Base-by-base conservation (phyloP, 2,888 invertebrate species). In the Spilarctia lutea region DNA sequence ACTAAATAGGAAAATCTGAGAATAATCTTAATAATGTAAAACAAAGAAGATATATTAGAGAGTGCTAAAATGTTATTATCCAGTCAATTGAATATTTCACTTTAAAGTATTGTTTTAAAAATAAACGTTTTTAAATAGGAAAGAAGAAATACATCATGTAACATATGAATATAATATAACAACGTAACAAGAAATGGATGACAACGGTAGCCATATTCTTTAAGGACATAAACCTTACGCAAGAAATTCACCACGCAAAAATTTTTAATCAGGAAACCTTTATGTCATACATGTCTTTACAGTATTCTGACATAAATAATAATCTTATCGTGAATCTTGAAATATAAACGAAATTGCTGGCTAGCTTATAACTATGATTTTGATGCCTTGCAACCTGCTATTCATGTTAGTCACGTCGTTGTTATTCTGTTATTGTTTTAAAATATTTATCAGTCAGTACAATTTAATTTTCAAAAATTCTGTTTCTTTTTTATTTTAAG, bases 391-490 rank as follows among this genome's bases (percentile, higher is more conserved):
- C 20, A 8, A 24, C 48, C 6, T 20, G 18, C 16, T 48, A 20
- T 48, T 48, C 20, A 48, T 48, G 6, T 20, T 48, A 20, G 48
- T 48, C 48, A 48, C 48, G 18, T 52, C 52, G 2, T 24, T 52
- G 24, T 8, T 24, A 11, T 27, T n/a, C 3, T 35, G 2, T 11
- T 11, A 1, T 56, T 27, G 4, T 27, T 11, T 42, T 48, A 2
- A 4, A 48, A 48, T 3, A 7, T 42, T 68, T 10, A 18, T 30
- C 2, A 48, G 48, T 8, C 3, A 68, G 27, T 16, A 30, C 6
- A 74, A 74, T 24, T 65, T 48, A 77, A 81, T 76, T 75, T 72
- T 77, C 65, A 73, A n/a, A n/a, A n/a, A n/a, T n/a, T n/a, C 35
- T 35, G 6, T 35, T 6, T 35, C 6, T 35, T 35, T 35, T 35